Evolutionary conservation across 2,113 vertebrate species (phyloP).

Genomic region (Spea multiplicata): DNA sequence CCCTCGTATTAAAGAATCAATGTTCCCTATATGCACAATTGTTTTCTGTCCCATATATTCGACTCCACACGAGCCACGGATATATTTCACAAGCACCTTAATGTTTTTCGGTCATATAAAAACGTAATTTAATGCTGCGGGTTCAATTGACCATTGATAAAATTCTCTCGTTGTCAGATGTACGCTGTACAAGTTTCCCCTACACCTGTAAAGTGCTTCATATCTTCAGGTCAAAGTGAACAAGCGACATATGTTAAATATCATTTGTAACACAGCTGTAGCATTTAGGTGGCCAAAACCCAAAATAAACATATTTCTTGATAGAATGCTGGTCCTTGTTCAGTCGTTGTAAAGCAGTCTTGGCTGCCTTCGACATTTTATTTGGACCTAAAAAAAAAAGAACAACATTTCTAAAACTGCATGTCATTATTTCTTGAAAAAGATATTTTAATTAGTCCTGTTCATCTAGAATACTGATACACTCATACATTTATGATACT

Average conservation of each 20-base stretch:
- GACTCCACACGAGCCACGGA: background rate
- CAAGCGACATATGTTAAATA: conserved; percentile 67
- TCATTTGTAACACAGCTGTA: conserved; percentile 61
- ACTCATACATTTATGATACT: no score
- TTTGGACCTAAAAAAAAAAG: conserved; percentile 55
- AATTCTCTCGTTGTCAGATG: conserved; percentile 51
- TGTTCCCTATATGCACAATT: background rate
- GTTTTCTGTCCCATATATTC: conserved; percentile 1
- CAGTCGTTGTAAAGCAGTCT: conserved; percentile 62
- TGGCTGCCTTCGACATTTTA: conserved; percentile 66
- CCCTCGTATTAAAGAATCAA: background rate
- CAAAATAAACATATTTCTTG: conserved; percentile 75
- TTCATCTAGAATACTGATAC: no score
- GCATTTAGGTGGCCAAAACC: conserved; percentile 63
- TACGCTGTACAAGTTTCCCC: conserved; percentile 57
- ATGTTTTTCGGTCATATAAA: conserved; percentile 14
- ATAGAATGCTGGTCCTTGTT: conserved; percentile 73
- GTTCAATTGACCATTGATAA: conserved; percentile 58
- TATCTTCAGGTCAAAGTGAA: conserved; percentile 54
- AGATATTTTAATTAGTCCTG: no score
- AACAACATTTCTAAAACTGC: background rate
- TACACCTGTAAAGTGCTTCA: conserved; percentile 77
- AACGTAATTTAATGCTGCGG: conserved; percentile 55
- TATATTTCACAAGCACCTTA: conserved; percentile 23
- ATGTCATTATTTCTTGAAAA: conserved; percentile 6